Base-by-base conservation (phyloP, 2,888 invertebrate genomes). In the Zaprionus obscuricornis region DNA sequence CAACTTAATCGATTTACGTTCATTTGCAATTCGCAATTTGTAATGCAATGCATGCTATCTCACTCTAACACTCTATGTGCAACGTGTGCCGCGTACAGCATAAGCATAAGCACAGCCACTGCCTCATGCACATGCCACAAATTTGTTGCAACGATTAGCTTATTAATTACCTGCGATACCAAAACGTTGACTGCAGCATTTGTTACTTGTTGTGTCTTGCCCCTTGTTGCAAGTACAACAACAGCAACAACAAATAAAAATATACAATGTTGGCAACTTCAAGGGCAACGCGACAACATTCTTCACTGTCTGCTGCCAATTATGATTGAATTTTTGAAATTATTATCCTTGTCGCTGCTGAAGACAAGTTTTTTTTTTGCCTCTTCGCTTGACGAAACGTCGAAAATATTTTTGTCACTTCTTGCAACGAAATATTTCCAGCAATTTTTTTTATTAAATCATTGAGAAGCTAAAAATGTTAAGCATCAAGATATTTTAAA, bases 1-100 rank as follows among this genome's bases (percentile, higher is more conserved):
- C 84, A 81, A 84, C 81, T 81, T 78, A 81, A 81, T 81, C 81
- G 81, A 81, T 84, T 84, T 71, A 71, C 75, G 84, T 81, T 84
- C 79, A 81, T 81, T 81, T 81, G 79, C 66, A 42, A 42, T 42
- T 50, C 27, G 50, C 67, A 81, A 79, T 81, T 81, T 81, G 84
- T 84, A 73, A 81, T 72, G 67, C 62, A 65, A 49, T 57, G 63
- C 68, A 50, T 47, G 57, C 47, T 14, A n/a, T 29, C 40, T 39
- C 49, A n/a, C n/a, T n/a, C n/a, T n/a, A n/a, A n/a, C n/a, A n/a
- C n/a, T n/a, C n/a, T n/a, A n/a, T 18, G 40, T 51, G 70, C 66
- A 57, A 59, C 52, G 51, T 54, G 52, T 40, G 50, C 33, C 20
- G 13, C 24, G 52, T 51, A 37, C 34, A 16, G 31, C 42, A 40